phyloP scores from a whole-genome alignment of 1,140 invertebrate genomes.

The Manduca sexta region DNA sequence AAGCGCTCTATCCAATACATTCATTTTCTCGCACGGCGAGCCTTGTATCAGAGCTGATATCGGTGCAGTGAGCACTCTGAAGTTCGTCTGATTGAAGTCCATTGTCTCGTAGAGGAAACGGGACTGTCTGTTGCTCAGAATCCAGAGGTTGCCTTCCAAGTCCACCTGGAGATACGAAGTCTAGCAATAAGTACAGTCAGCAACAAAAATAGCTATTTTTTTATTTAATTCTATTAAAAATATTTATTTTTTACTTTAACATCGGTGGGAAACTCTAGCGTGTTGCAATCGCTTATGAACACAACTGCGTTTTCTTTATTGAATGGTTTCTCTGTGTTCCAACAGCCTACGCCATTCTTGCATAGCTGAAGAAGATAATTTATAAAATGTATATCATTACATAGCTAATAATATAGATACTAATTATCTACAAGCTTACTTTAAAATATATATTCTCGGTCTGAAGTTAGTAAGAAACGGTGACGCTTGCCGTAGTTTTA shows the following conservation, averaged over 20 bases:
- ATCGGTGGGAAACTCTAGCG: slow-evolving; percentile 81
- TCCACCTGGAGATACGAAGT: slow-evolving; percentile 56
- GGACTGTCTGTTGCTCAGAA: slow-evolving; percentile 78
- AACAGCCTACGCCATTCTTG: slow-evolving; percentile 78
- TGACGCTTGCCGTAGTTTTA: no score
- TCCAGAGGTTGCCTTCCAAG: slow-evolving; percentile 75
- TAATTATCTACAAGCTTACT: no score
- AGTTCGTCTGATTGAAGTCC: slow-evolving; percentile 73
- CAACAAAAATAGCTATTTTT: background rate
- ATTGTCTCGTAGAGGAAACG: slow-evolving; percentile 74
- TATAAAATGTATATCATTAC: no score
- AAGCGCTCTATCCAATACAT: background rate
- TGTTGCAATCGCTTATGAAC: slow-evolving; percentile 76
- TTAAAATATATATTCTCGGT: no score
- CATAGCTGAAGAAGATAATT: slow-evolving; percentile 67
- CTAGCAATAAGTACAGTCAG: no score
- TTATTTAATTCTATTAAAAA: no score
- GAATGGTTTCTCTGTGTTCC: slow-evolving; percentile 77
- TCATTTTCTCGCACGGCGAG: slow-evolving; percentile 32
- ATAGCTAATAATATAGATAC: no score
- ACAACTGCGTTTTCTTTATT: slow-evolving; percentile 76
- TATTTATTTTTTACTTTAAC: slow-evolving; percentile 65
- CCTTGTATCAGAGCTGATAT: slow-evolving; percentile 23
- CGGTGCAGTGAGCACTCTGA: slow-evolving; percentile 65
- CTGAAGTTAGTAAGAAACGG: no score